Base-by-base conservation (phyloP, 2,113 vertebrate genomes). In the Antechinus flavipes region DNA sequence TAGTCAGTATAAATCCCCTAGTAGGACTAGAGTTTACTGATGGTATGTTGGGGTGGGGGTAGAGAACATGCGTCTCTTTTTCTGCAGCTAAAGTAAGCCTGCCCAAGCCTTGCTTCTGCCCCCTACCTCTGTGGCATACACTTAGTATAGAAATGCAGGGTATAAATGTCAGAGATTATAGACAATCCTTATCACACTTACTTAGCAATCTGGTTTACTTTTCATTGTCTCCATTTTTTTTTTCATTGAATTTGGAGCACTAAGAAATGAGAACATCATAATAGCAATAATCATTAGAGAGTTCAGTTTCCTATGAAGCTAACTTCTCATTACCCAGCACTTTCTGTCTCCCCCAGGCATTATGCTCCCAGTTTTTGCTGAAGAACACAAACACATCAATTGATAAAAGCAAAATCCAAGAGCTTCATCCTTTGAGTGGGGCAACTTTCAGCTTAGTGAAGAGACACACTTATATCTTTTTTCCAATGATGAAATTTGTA, bases 181-280 rank as follows among this genome's bases (percentile, higher is more conserved):
- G 54, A 90, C 35, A 22, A 49, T 91, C 91, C 91, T 94, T 50
- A 2, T 2, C 50, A 24, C 47, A 26, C 47, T 89, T 94, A 26
- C 47, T 89, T 94, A n/a, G 50, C 54, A 89, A 93, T 50, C 92
- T 42, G 61, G 10, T 52, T 94, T 61, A 42, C 50, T 91, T 96
- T 55, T 93, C 54, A 42, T 84, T 55, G 19, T 2, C 68, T 55
- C 47, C 35, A 93, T 8, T 90, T 49, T 68, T 42, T 42, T 76
- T 93, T 92, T 92, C 91, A 26, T 4, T 92, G 56, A 8, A 91
- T 58, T 92, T 49, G 27, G 25, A 94, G 23, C 92, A 50, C 91
- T 95, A 93, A 96, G 53, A 96, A 93, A 90, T 27, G 26, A 93
- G 55, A 93, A 89, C 91, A 90, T 61, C 68, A 12, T 90, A 52